Conservation (phyloP, 1,140 invertebrate genomes). For the Cotesia glomerata region DNA sequence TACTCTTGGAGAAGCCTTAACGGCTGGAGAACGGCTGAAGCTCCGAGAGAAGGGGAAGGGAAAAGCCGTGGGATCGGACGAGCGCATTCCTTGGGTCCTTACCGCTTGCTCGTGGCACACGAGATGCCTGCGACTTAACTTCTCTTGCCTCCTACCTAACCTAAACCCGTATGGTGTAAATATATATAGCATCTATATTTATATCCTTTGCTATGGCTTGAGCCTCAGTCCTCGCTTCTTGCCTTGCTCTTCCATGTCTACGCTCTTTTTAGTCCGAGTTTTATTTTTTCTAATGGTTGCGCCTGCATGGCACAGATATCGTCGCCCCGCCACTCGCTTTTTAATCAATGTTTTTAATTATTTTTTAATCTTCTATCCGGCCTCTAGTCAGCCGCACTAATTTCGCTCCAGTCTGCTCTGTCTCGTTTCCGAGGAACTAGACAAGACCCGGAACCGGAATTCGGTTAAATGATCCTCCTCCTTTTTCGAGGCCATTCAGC, state of each 20-base stretch:
- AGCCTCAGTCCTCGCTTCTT: slow-evolving; percentile 6
- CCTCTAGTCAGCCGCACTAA: background rate
- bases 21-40: slow-evolving; percentile 1
- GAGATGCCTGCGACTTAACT: slow-evolving; percentile 38
- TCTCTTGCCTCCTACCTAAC: slow-evolving; percentile 31
- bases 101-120: slow-evolving; percentile 48
- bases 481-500: background rate
- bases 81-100: slow-evolving; percentile 56
- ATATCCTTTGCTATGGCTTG: slow-evolving; percentile 6
- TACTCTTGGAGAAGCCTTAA: slow-evolving; percentile 1
- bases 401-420: background rate
- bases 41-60: slow-evolving; percentile 42
- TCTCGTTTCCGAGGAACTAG: background rate
- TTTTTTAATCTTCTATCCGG: background rate
- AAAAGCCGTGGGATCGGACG: slow-evolving; percentile 60
- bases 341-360: background rate
- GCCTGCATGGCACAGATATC: slow-evolving; percentile 20
- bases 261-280: background rate
- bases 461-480: background rate
- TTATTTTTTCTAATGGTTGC: slow-evolving; percentile 19
- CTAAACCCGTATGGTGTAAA: too few species aligned
- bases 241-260: slow-evolving; percentile 14
- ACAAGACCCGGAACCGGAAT: too few species aligned
- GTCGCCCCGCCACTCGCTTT: background rate
- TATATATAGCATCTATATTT: background rate